Evolutionary conservation across 2,797 vertebrate species (phyloP).

Genomic region (Phoeniculus purpureus): DNA sequence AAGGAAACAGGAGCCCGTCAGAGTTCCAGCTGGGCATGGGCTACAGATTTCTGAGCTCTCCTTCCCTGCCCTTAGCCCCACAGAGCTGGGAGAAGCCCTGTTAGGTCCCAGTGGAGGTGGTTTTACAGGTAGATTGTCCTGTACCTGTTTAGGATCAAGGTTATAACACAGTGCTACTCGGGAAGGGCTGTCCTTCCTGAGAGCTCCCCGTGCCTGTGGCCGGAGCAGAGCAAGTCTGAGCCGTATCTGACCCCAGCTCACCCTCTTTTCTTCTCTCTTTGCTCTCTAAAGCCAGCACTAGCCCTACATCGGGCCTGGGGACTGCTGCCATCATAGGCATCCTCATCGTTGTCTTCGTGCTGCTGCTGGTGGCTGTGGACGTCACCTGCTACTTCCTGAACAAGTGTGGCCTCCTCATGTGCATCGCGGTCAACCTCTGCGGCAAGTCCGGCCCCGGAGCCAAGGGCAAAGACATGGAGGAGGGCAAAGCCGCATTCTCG

Average conservation of each 20-base stretch:
- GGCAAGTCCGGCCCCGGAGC: slow-evolving; percentile 89
- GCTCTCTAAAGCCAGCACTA: slow-evolving; percentile 82
- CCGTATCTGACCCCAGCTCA: background rate
- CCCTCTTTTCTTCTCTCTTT: slow-evolving; percentile 45
- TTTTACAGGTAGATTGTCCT: background rate
- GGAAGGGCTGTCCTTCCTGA: rapidly evolving
- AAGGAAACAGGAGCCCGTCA: background rate
- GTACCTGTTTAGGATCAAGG: background rate
- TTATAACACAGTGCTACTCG: background rate
- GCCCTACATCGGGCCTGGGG: slow-evolving; percentile 84
- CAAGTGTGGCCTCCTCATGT: slow-evolving; percentile 98
- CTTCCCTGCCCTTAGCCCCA: background rate
- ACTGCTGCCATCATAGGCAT: slow-evolving; percentile 93
- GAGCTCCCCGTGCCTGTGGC: background rate
- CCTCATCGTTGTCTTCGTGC: slow-evolving; percentile 89
- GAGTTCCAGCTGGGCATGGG: background rate
- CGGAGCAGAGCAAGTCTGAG: background rate
- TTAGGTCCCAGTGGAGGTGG: background rate
- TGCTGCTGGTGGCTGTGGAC: slow-evolving; percentile 93
- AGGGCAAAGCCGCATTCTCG: slow-evolving; percentile 95
- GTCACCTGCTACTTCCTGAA: slow-evolving; percentile 98
- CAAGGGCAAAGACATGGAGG: slow-evolving; percentile 93
- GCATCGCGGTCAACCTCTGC: slow-evolving; percentile 95
- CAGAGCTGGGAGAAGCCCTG: background rate
- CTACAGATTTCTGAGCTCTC: background rate